These are phyloP conservation scores for Rhinophrynus dorsalis DNA, from an alignment of 2,797 vertebrate genomes.

Conservation along the genomic window DNA sequence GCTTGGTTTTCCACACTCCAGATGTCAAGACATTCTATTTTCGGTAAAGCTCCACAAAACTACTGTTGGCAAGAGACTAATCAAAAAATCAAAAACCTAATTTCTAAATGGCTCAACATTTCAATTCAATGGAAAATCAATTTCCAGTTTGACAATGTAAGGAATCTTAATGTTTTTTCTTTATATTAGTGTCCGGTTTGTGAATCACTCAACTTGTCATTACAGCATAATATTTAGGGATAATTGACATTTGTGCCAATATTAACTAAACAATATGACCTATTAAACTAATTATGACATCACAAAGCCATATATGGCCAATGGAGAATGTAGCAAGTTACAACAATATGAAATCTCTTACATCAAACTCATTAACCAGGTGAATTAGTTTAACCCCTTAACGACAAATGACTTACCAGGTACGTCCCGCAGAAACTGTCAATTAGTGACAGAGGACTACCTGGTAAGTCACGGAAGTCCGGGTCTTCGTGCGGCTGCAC, in stretches of 20 bases:
- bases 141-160: conserved; percentile 7
- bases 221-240: conserved; percentile 5
- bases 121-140: conserved; percentile 28
- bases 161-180: neutral
- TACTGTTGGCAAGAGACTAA: conserved; percentile 8
- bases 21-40: conserved; percentile 14
- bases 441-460: no score
- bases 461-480: no score
- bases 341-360: no score
- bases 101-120: neutral
- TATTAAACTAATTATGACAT: neutral
- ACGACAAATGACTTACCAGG: no score
- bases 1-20: neutral
- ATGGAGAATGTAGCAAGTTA: neutral
- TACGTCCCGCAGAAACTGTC: no score
- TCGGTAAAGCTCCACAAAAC: neutral
- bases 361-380: no score
- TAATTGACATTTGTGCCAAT: neutral
- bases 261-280: neutral
- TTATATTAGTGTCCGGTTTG: neutral
- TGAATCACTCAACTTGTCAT: conserved; percentile 22
- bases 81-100: conserved; percentile 10
- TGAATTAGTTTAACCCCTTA: no score
- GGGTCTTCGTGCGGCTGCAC: no score
- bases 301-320: neutral